Evolutionary conservation across 2,113 vertebrate species (phyloP), one percentile per base, ranked within the genome.

Genomic region (Syrrhaptes paradoxus): DNA sequence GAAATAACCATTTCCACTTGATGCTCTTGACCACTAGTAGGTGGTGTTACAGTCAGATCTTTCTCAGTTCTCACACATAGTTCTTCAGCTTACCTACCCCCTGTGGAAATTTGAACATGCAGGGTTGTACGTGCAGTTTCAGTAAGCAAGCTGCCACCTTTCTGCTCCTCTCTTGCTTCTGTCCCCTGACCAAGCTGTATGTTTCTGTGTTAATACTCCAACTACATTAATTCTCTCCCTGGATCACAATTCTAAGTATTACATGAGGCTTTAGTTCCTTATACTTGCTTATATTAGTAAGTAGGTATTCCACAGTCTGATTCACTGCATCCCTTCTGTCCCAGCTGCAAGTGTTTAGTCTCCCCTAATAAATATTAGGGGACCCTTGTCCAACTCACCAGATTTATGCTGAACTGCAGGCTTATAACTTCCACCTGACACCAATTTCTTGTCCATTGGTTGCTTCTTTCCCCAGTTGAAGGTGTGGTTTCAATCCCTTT

Each of bases 181-280:
- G 4, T 0, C 10, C 4, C 3, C 4, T 38, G 10, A 49, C 45
- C 13, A 36, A 54, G 31, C 17, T 68, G 41, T 59, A 11, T 0
- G 0, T 38, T 80, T 51, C 57, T 74, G 32, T 5, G 8, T 67
- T 67, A 51, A 62, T 58, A 43, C 11, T 81, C 4, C 51, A 67
- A 32, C 63, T 25, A 31, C 7, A 17, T 41, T 5, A 70, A 29
- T 80, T 72, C 38, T 54, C 15, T 79, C 71, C 19, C 21, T 80
- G 26, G 17, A 62, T 73, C 15, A 6, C 88, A 61, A 46, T 49
- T 87, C 41, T 75, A 48, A 46, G 46, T 51, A 21, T 41, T n/a
- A 8, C 14, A 4, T 9, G 49, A 54, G 22, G 36, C 16, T 87
- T 85, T 63, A 72, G 36, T 78, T 78, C 49, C 49, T 87, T 54